Evolutionary conservation across 2,113 vertebrate genomes (phyloP).

Genomic region (Emberiza fucata): DNA sequence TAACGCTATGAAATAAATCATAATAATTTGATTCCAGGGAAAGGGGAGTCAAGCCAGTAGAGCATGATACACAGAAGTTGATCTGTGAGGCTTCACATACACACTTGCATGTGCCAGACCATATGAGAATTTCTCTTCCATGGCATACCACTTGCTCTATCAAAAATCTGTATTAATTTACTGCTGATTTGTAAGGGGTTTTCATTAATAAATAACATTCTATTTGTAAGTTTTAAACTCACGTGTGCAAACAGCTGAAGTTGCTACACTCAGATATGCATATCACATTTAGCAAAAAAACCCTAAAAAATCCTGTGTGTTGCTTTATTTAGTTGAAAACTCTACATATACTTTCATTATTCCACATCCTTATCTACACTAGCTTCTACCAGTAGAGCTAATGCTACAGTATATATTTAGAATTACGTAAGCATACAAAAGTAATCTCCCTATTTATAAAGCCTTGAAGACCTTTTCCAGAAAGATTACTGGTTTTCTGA

Average conservation of each 20-base stretch:
- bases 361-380: background rate
- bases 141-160: background rate
- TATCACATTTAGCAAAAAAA: background rate
- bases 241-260: background rate
- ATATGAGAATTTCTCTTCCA: background rate
- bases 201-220: background rate
- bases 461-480: background rate
- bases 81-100: background rate
- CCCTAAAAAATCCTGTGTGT: background rate
- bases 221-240: background rate
- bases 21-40: background rate
- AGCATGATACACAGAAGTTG: background rate
- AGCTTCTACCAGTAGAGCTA: background rate
- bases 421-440: background rate
- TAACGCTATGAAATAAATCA: background rate
- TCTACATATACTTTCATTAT: background rate
- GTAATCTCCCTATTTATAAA: background rate
- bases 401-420: background rate
- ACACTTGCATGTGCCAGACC: background rate
- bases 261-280: background rate
- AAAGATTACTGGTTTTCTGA: background rate
- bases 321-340: background rate
- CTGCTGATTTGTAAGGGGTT: background rate
- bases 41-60: background rate
- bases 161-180: background rate